Conservation (phyloP, 2,113 vertebrate species). For the Myrmecophaga tridactyla region DNA sequence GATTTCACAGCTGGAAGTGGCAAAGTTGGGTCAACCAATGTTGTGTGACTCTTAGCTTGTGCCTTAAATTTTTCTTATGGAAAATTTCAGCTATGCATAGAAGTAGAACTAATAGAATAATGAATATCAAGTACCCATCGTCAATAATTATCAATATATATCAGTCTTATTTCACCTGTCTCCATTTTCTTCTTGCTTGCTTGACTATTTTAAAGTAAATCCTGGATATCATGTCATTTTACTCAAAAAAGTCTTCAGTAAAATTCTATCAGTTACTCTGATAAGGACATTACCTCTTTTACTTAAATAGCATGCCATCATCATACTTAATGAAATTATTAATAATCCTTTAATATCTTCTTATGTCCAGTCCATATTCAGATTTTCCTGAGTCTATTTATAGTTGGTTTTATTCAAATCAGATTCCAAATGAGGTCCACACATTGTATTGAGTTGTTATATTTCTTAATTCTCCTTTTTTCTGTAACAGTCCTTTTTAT, state of each 20-base stretch:
- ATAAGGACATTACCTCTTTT: neutral
- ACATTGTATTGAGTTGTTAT: neutral
- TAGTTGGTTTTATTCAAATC: neutral
- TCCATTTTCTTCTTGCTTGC: neutral
- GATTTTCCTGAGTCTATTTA: neutral
- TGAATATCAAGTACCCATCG: neutral
- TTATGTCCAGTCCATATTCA: neutral
- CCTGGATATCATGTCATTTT: neutral
- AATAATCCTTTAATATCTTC: neutral
- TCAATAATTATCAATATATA: neutral
- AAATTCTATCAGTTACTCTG: neutral
- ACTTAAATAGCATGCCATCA: neutral
- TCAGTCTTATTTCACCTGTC: neutral
- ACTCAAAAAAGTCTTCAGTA: neutral
- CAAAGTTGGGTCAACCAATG: neutral
- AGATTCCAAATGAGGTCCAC: neutral
- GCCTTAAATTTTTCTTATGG: neutral
- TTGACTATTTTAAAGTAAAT: neutral
- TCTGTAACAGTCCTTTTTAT: neutral
- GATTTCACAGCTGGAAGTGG: neutral
- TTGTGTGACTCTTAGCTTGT: neutral
- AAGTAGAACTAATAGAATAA: neutral
- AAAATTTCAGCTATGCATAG: neutral
- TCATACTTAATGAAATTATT: neutral
- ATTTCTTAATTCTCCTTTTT: neutral